phyloP scores from a whole-genome alignment of 2,113 vertebrate species.

The Clarias gariepinus region DNA sequence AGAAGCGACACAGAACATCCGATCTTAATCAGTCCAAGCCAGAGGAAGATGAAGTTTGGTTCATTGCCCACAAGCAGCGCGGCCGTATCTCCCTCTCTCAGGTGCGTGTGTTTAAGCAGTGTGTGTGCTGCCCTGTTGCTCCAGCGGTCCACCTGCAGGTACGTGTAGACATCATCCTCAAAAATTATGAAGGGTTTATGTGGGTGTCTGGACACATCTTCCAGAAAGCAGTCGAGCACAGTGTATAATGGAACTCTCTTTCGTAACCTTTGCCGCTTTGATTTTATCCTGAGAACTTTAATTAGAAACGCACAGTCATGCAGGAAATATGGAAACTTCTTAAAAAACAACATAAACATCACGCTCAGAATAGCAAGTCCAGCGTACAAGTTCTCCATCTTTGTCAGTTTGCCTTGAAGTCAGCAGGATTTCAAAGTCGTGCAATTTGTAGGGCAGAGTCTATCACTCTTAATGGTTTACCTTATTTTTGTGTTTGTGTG shows the following conservation, averaged over 20 bases:
- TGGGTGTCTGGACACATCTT: slow-evolving; percentile 56
- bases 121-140: slow-evolving; percentile 62
- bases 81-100: slow-evolving; percentile 58
- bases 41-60: slow-evolving; percentile 63
- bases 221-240: slow-evolving; percentile 29
- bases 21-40: slow-evolving; percentile 64
- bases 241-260: neutral
- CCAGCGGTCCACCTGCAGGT: slow-evolving; percentile 59
- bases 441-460: neutral
- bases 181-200: slow-evolving; percentile 61
- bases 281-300: neutral
- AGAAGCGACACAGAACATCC: slow-evolving; percentile 61
- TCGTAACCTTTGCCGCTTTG: neutral
- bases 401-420: neutral
- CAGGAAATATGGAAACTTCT: slow-evolving; percentile 17
- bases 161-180: slow-evolving; percentile 57
- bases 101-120: slow-evolving; percentile 29
- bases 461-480: neutral
- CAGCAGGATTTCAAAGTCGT: neutral
- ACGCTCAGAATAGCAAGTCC: neutral
- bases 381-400: neutral
- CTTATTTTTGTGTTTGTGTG: neutral
- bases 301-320: slow-evolving; percentile 3
- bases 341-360: neutral
- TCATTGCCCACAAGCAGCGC: slow-evolving; percentile 64